phyloP scores from a whole-genome alignment of 2,113 vertebrate species.

The Apteryx owenii region DNA sequence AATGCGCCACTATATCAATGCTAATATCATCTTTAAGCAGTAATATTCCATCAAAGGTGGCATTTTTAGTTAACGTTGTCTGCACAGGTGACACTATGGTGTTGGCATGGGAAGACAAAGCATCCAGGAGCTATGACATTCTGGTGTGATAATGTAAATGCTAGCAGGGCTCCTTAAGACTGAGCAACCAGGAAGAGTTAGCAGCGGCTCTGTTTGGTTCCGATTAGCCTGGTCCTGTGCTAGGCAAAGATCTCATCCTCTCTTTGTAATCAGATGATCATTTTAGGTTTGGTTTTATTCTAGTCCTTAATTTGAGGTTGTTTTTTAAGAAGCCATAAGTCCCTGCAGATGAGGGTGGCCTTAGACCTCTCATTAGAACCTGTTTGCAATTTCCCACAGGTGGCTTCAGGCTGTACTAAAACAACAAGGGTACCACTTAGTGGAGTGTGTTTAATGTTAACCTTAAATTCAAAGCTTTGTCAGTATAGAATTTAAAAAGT shows the following conservation, averaged over 20 bases:
- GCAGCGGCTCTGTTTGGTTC: neutral
- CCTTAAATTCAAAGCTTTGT: neutral
- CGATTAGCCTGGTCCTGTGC: neutral
- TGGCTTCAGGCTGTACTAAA: neutral
- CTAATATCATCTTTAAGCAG: neutral
- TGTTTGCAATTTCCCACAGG: neutral
- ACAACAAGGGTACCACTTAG: neutral
- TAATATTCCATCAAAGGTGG: neutral
- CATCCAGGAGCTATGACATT: neutral
- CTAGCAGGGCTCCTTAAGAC: neutral
- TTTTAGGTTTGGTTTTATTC: neutral
- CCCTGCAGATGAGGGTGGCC: neutral
- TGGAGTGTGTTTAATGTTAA: neutral
- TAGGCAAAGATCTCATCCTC: neutral
- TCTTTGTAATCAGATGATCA: neutral
- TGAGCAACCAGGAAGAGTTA: neutral
- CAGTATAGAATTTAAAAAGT: neutral
- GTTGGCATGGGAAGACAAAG: neutral
- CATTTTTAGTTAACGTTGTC: neutral
- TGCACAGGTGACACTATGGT: neutral
- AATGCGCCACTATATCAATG: accelerated
- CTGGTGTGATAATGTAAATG: neutral
- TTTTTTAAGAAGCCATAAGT: neutral
- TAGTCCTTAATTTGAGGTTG: neutral
- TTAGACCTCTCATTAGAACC: neutral